Conservation (phyloP, 2,888 invertebrate species). For the Achlya flavicornis region DNA sequence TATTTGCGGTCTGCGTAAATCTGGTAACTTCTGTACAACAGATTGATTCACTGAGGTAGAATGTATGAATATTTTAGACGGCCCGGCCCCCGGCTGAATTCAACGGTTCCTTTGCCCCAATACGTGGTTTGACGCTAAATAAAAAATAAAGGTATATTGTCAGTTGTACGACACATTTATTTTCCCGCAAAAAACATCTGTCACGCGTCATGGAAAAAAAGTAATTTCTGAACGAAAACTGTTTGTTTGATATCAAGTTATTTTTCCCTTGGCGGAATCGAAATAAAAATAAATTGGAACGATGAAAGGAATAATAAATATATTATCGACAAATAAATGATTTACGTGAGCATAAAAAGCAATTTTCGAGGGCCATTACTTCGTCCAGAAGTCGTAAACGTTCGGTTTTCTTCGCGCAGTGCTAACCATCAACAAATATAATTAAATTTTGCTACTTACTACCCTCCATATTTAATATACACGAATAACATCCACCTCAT, state of each 20-base stretch:
- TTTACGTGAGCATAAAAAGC: slow-evolving; percentile 15
- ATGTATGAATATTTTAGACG: slow-evolving; percentile 61
- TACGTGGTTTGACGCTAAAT: slow-evolving; percentile 48
- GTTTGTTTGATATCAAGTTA: background rate
- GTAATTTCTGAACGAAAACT: background rate
- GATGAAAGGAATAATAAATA: slow-evolving; percentile 5
- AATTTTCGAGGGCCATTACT: slow-evolving; percentile 17
- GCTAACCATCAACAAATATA: background rate
- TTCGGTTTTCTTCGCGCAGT: background rate
- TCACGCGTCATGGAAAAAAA: slow-evolving; percentile 22
- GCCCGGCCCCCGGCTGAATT: slow-evolving; percentile 42
- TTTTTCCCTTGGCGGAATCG: background rate
- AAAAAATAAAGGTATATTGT: slow-evolving; percentile 54
- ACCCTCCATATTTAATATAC: background rate
- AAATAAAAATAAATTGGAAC: slow-evolving; percentile 11
- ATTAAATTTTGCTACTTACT: background rate
- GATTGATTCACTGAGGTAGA: slow-evolving; percentile 65
- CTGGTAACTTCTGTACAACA: slow-evolving; percentile 45
- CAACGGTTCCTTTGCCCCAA: slow-evolving; percentile 42
- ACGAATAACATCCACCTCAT: no score
- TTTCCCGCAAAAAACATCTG: slow-evolving; percentile 31
- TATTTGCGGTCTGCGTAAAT: slow-evolving; percentile 41
- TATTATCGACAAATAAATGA: slow-evolving; percentile 14
- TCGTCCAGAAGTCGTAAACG: slow-evolving; percentile 11
- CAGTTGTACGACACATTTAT: slow-evolving; percentile 23